Conservation (phyloP, 2,888 invertebrate species). For the Noctua pronuba region DNA sequence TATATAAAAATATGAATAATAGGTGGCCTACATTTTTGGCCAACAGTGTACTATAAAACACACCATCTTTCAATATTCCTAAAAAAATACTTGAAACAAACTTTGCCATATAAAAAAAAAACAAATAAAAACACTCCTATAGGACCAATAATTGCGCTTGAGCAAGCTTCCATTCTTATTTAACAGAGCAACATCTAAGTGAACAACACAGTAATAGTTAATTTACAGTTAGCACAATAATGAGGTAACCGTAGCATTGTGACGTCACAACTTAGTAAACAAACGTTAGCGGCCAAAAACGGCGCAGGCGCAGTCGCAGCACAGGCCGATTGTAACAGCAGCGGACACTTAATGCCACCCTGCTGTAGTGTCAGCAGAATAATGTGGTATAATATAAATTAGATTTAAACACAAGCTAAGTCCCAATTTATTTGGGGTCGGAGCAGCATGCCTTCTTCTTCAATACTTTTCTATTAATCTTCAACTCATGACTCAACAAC, state of each 20-base stretch:
- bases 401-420: background rate
- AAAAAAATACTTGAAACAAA: too few species aligned
- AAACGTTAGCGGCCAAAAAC: constrained; percentile 80
- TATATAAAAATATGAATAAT: too few species aligned
- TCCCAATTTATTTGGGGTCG: background rate
- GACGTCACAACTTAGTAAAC: constrained; percentile 80
- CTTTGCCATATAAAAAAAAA: too few species aligned
- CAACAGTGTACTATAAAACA: too few species aligned
- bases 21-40: too few species aligned
- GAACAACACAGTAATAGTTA: constrained; percentile 55
- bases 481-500: background rate
- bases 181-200: constrained; percentile 39
- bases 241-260: constrained; percentile 77
- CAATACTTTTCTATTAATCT: background rate
- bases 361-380: constrained; percentile 58
- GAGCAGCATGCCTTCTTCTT: background rate
- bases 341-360: constrained; percentile 68
- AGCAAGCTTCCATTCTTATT: constrained; percentile 10
- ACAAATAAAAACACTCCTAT: background rate
- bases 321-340: constrained; percentile 69
- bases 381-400: background rate
- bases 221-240: constrained; percentile 76
- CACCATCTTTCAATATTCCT: too few species aligned
- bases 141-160: background rate
- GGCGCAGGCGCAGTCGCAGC: constrained; percentile 75